Evolutionary conservation across 2,888 invertebrate genomes (phyloP).

Genomic region (Melanostoma scalare): DNA sequence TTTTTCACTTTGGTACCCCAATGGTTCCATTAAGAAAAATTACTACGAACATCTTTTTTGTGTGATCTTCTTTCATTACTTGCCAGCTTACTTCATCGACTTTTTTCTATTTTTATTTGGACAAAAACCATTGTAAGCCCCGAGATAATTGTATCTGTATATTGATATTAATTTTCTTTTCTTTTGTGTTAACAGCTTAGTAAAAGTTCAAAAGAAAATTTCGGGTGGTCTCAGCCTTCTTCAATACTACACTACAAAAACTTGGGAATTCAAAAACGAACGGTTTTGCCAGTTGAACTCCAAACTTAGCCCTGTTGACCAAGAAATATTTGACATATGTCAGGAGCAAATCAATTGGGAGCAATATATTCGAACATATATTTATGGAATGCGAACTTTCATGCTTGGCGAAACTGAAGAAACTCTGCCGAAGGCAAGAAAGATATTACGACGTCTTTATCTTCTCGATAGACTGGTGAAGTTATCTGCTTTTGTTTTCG

Average conservation of each 20-base stretch:
- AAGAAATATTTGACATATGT: constrained; percentile 85
- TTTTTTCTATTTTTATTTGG: constrained; percentile 86
- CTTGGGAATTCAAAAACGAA: constrained; percentile 89
- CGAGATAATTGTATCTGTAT: neutral
- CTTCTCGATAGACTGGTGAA: constrained; percentile 82
- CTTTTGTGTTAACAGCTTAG: constrained; percentile 82
- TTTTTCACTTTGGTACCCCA: constrained; percentile 90
- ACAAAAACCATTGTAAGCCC: constrained; percentile 90
- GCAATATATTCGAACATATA: constrained; percentile 87
- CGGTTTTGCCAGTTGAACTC: constrained; percentile 84
- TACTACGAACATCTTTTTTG: constrained; percentile 86
- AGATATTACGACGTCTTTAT: constrained; percentile 81
- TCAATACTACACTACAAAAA: constrained; percentile 89
- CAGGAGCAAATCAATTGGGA: constrained; percentile 84
- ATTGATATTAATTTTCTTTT: too few relatives aligned
- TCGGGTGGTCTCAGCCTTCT: constrained; percentile 85
- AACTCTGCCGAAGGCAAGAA: constrained; percentile 87
- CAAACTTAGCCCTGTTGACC: constrained; percentile 84
- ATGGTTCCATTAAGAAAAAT: constrained; percentile 88
- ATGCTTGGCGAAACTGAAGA: constrained; percentile 92
- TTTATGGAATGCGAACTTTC: constrained; percentile 92
- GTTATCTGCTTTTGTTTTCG: constrained; percentile 76
- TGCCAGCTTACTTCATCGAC: constrained; percentile 92
- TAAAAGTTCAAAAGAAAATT: constrained; percentile 85
- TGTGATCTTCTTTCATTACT: constrained; percentile 87